Conservation (phyloP, 2,797 vertebrate genomes). For the Carapus acus region DNA sequence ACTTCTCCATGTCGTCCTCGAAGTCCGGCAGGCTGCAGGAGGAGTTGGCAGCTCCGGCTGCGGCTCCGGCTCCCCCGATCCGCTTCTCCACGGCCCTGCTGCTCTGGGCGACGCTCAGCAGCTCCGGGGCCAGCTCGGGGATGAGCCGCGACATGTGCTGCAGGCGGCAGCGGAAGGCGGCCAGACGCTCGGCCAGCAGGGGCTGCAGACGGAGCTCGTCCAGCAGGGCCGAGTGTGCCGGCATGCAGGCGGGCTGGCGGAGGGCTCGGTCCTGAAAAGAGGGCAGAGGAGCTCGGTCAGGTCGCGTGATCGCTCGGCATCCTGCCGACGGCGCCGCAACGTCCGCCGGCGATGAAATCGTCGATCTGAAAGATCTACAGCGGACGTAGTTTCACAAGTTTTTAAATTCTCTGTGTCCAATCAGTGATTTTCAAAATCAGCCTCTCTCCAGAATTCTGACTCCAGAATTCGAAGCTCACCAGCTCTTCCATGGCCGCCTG, state of each 20-base stretch:
- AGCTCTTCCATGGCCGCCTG: no score
- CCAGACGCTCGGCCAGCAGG: neutral
- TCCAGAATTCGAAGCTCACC: no score
- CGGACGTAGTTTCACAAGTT: no score
- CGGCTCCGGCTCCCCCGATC: rapidly evolving
- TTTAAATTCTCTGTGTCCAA: no score
- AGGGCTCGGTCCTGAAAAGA: neutral
- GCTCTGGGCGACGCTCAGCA: rapidly evolving
- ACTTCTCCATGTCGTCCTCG: rapidly evolving
- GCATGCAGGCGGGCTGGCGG: neutral
- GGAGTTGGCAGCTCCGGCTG: rapidly evolving
- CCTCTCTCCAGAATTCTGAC: no score
- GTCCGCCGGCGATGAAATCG: no score
- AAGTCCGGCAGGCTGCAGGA: neutral
- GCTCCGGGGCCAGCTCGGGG: rapidly evolving
- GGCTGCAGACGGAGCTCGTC: neutral
- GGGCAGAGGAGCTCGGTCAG: no score
- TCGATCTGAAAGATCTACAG: no score
- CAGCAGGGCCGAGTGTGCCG: neutral
- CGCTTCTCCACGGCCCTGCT: rapidly evolving
- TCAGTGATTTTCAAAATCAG: no score
- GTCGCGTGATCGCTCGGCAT: no score
- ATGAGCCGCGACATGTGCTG: rapidly evolving
- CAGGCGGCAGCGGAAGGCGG: conserved; percentile 21
- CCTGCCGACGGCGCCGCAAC: no score